These are phyloP conservation scores for Phalera bucephala DNA, from an alignment of 2,888 invertebrate genomes.

Conservation along the genomic window DNA sequence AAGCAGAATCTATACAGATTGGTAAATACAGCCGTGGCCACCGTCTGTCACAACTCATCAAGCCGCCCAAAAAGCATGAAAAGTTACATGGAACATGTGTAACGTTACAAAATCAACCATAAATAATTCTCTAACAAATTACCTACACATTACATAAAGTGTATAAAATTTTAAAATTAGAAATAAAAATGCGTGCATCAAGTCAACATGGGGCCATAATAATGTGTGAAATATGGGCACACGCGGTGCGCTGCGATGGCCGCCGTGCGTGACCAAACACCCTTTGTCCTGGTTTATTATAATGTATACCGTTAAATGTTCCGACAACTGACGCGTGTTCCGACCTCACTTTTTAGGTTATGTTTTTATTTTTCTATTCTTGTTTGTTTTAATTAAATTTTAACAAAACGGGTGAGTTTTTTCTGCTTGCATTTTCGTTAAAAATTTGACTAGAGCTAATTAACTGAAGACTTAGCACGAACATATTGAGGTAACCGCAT, in stretches of 20 bases:
- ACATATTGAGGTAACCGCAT: too few species aligned
- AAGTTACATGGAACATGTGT: too few species aligned
- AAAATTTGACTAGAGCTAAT: too few species aligned
- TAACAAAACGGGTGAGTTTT: neutral
- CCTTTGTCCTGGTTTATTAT: conserved; percentile 46
- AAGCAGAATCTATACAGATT: too few species aligned
- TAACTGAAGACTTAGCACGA: too few species aligned
- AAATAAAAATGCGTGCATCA: conserved; percentile 15
- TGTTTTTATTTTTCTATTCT: neutral
- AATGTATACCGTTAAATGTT: conserved; percentile 47
- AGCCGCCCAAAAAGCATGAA: too few species aligned
- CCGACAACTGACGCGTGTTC: conserved; percentile 38
- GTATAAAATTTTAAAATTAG: conserved; percentile 31
- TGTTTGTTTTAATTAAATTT: conserved; percentile 1
- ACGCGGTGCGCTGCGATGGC: conserved; percentile 15
- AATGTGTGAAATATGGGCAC: conserved; percentile 39
- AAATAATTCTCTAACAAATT: too few species aligned
- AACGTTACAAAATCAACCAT: too few species aligned
- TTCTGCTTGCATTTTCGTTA: neutral
- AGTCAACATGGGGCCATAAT: conserved; percentile 27
- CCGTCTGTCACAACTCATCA: too few species aligned
- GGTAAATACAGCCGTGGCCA: too few species aligned
- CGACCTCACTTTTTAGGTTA: neutral
- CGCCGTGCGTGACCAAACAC: conserved; percentile 44
- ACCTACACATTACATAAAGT: too few species aligned